Conservation (phyloP, 2,797 vertebrate species). For the Helicolenus hilgendorfi region DNA sequence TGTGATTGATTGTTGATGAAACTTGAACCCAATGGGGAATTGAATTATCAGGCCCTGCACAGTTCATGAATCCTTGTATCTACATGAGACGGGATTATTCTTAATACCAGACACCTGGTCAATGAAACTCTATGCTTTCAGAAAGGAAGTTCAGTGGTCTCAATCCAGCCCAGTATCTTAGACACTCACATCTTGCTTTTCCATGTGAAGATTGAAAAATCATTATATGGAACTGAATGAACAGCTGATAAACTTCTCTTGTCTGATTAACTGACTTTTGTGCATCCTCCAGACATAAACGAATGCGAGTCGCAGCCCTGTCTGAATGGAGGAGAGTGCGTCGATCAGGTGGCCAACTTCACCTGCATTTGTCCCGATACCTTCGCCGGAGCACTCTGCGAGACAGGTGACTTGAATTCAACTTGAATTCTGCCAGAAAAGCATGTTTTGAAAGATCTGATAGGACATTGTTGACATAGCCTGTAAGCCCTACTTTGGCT, state of each 20-base stretch:
- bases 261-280: constrained; percentile 29
- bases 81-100: constrained; percentile 81
- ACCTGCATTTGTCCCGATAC: constrained; percentile 91
- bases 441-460: constrained; percentile 43
- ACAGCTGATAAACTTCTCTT: constrained; percentile 3
- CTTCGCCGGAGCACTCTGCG: constrained; percentile 93
- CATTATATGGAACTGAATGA: constrained; percentile 27
- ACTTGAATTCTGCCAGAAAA: background rate
- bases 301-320: constrained; percentile 94
- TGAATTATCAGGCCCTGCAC: constrained; percentile 62
- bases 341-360: constrained; percentile 91
- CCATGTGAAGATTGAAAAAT: constrained; percentile 25
- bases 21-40: constrained; percentile 69
- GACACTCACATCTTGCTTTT: constrained; percentile 44
- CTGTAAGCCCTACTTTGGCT: constrained; percentile 45
- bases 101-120: constrained; percentile 86
- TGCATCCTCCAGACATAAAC: constrained; percentile 89
- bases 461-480: constrained; percentile 61
- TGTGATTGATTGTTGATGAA: constrained; percentile 77
- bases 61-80: constrained; percentile 74
- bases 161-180: constrained; percentile 58
- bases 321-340: constrained; percentile 93
- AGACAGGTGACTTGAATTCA: constrained; percentile 91
- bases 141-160: constrained; percentile 38
- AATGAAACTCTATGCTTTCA: constrained; percentile 74